Percentiles rank a stretch among this genome's conserved stretches.
Conservation (phyloP, 2,797 vertebrate genomes). For the Myripristis murdjan region DNA sequence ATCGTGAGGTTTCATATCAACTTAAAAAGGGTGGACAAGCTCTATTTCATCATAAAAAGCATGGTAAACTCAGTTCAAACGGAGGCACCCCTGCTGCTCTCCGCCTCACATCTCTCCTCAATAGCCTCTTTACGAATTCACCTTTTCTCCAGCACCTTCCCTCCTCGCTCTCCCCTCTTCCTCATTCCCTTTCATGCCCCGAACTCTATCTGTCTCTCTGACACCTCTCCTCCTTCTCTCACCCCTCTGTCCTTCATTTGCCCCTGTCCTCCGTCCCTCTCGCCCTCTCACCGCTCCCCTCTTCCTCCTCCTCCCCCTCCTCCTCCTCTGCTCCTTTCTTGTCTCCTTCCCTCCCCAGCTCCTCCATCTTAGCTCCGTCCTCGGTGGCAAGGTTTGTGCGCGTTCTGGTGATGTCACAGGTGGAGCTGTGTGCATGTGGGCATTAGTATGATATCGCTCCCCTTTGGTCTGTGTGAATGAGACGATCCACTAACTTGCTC, state of each 20-base stretch:
- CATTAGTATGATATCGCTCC: slow-evolving; percentile 40
- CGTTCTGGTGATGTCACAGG: slow-evolving; percentile 61
- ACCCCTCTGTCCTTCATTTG: slow-evolving; percentile 50
- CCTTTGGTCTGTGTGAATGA: slow-evolving; percentile 60
- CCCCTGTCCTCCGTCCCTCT: no score
- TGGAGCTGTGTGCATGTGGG: slow-evolving; percentile 26
- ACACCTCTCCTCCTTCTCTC: slow-evolving; percentile 34
- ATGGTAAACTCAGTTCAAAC: slow-evolving; percentile 20
- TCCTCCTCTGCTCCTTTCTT: slow-evolving; percentile 1
- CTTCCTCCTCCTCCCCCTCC: background rate
- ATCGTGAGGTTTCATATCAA: slow-evolving; percentile 6
- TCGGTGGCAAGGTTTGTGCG: slow-evolving; percentile 32
- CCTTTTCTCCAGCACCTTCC: slow-evolving; percentile 19
- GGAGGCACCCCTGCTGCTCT: slow-evolving; percentile 24
- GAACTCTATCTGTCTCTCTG: slow-evolving; percentile 39
- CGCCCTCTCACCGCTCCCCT: no score
- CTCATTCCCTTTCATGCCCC: slow-evolving; percentile 31
- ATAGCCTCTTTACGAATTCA: slow-evolving; percentile 33
- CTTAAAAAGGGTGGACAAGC: slow-evolving; percentile 2
- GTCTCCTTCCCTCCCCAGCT: slow-evolving; percentile 18
- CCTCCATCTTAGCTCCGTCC: slow-evolving; percentile 59
- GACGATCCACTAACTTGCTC: slow-evolving; percentile 66
- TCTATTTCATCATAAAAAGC: background rate
- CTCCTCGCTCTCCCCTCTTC: slow-evolving; percentile 9
- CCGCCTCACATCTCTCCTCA: slow-evolving; percentile 29